Percentiles rank a stretch among this genome's conserved stretches.
These are phyloP conservation scores for Poecilobothrus nobilitatus DNA, from an alignment of 2,888 invertebrate species.

Conservation along the genomic window DNA sequence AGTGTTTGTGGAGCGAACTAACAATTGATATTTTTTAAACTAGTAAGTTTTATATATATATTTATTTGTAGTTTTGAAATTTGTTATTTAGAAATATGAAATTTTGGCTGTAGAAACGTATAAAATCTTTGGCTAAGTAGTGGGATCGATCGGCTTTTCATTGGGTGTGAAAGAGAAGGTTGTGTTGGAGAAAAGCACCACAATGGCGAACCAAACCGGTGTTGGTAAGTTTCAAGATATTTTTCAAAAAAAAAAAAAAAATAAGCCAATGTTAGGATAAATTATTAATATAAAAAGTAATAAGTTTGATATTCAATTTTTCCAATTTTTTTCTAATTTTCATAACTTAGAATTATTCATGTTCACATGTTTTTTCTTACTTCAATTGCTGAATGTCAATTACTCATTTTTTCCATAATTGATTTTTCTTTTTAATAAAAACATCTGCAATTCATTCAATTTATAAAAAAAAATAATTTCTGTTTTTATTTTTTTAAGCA, in stretches of 20 bases:
- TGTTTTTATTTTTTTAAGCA: too few relatives aligned
- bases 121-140: background rate
- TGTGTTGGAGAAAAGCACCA: slow-evolving; percentile 24
- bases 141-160: slow-evolving; percentile 4
- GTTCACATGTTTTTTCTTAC: too few relatives aligned
- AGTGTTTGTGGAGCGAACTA: background rate
- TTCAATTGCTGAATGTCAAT: too few relatives aligned
- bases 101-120: background rate
- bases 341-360: too few relatives aligned
- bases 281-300: too few relatives aligned
- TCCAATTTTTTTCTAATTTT: too few relatives aligned
- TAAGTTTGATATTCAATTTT: too few relatives aligned
- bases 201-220: slow-evolving; percentile 85
- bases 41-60: background rate
- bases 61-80: background rate
- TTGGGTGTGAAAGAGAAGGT: background rate
- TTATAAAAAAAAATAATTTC: too few relatives aligned
- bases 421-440: too few relatives aligned
- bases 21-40: background rate
- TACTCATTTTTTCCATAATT: too few relatives aligned
- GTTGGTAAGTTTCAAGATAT: slow-evolving; percentile 58
- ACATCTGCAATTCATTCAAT: too few relatives aligned
- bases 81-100: background rate
- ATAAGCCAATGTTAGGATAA: too few relatives aligned
- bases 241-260: background rate